phyloP scores from a whole-genome alignment of 2,113 vertebrate species.

The Sinocyclocheilus anophthalmus region DNA sequence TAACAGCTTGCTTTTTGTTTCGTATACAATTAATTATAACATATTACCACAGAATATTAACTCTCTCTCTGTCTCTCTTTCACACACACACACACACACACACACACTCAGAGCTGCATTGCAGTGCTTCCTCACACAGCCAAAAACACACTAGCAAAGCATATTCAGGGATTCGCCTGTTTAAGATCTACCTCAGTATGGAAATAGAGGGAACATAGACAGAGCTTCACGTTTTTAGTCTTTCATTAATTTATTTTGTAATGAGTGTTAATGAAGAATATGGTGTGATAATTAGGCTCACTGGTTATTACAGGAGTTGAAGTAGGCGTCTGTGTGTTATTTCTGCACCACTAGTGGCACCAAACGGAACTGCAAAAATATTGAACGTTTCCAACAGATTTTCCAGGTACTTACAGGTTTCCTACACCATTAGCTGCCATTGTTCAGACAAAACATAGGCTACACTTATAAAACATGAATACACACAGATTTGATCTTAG shows the following conservation, averaged over 20 bases:
- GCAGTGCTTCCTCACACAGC: conserved; percentile 37
- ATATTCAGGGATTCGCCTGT: conserved; percentile 15
- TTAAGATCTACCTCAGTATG: background rate
- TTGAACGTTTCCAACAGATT: too few relatives aligned
- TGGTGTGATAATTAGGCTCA: background rate
- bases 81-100: background rate
- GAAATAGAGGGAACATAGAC: background rate
- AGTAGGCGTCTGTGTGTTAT: too few relatives aligned
- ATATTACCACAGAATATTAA: background rate
- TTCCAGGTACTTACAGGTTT: too few relatives aligned
- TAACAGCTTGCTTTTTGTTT: background rate
- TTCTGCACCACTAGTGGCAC: too few relatives aligned
- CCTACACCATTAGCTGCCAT: too few relatives aligned
- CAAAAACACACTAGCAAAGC: conserved; percentile 2
- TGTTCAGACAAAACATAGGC: too few relatives aligned
- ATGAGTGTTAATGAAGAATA: background rate
- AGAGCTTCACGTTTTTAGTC: background rate
- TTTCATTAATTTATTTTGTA: background rate
- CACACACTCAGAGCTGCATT: conserved; percentile 43
- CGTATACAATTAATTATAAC: background rate
- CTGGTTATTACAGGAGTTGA: background rate
- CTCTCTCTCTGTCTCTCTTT: background rate
- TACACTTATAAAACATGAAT: too few relatives aligned
- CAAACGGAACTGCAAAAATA: too few relatives aligned
- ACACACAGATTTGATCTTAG: too few relatives aligned